Conservation (phyloP, 1,140 invertebrate genomes). For the Subanguina moxae region DNA sequence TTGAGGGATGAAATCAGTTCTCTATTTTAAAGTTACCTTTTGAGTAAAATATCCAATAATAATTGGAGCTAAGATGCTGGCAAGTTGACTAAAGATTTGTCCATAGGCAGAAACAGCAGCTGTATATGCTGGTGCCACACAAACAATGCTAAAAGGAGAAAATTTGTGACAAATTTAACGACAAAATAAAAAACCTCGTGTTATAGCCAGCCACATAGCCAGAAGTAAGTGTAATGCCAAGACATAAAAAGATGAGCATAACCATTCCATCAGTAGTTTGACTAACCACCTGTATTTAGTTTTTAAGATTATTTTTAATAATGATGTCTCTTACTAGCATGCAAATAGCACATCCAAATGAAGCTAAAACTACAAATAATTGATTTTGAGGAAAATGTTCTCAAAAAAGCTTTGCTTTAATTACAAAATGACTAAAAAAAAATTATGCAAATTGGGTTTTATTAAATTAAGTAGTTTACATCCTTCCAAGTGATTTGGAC, state of each 20-base stretch:
- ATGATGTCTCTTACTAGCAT: slow-evolving; percentile 7
- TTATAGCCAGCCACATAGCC: slow-evolving; percentile 16
- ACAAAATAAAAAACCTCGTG: not conserved
- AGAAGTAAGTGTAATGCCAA: slow-evolving; percentile 22
- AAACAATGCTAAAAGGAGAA: slow-evolving; percentile 18
- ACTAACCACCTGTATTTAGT: not conserved
- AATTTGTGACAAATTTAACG: slow-evolving; percentile 1
- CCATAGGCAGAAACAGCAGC: slow-evolving; percentile 29
- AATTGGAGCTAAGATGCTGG: slow-evolving; percentile 23
- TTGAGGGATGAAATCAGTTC: too few relatives aligned
- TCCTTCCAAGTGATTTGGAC: too few relatives aligned
- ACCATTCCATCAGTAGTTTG: not conserved
- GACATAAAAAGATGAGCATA: slow-evolving; percentile 17
- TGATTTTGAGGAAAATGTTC: not conserved
- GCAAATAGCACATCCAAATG: slow-evolving; percentile 29
- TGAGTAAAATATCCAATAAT: slow-evolving; percentile 25
- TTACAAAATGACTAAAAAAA: too few relatives aligned
- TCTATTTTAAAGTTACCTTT: too few relatives aligned
- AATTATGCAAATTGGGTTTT: too few relatives aligned
- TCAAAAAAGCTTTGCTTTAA: too few relatives aligned
- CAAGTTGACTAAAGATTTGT: slow-evolving; percentile 24
- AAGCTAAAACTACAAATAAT: slow-evolving; percentile 18
- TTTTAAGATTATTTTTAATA: too few relatives aligned
- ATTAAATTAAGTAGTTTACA: too few relatives aligned
- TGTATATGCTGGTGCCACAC: slow-evolving; percentile 27